Conservation (phyloP, 1,140 invertebrate genomes). For the Portunus trituberculatus region DNA sequence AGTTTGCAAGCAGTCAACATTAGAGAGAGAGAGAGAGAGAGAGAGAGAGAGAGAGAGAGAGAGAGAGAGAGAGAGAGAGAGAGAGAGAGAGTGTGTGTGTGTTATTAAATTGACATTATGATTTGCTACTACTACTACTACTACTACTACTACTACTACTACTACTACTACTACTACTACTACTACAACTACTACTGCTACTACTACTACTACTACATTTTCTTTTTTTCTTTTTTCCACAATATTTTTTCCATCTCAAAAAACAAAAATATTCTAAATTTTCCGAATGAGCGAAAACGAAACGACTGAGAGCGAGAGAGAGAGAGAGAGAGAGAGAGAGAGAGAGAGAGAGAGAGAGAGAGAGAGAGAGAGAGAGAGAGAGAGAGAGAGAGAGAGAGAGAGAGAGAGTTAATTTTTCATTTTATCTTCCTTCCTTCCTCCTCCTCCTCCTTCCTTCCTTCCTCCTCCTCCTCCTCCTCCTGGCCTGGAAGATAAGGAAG, state of each 20-base stretch:
- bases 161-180: no score
- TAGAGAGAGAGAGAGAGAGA: background rate
- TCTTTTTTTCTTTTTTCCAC: no score
- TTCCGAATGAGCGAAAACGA: no score
- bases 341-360: background rate
- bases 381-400: background rate
- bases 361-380: conserved; percentile 8
- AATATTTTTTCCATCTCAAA: no score
- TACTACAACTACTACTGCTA: no score
- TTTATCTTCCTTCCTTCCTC: background rate
- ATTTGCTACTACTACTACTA: no score
- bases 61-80: background rate
- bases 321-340: conserved; percentile 48
- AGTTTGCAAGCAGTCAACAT: background rate
- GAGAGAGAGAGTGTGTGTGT: background rate
- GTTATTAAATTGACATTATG: no score
- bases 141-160: no score
- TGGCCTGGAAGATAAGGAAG: no score
- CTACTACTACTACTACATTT: no score
- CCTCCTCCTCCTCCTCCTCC: background rate
- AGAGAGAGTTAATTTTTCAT: background rate
- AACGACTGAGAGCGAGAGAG: background rate
- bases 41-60: background rate
- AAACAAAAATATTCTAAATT: no score
- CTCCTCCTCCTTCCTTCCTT: background rate